These are phyloP conservation scores for Cuculus canorus DNA, from an alignment of 2,797 vertebrate species.

Conservation along the genomic window DNA sequence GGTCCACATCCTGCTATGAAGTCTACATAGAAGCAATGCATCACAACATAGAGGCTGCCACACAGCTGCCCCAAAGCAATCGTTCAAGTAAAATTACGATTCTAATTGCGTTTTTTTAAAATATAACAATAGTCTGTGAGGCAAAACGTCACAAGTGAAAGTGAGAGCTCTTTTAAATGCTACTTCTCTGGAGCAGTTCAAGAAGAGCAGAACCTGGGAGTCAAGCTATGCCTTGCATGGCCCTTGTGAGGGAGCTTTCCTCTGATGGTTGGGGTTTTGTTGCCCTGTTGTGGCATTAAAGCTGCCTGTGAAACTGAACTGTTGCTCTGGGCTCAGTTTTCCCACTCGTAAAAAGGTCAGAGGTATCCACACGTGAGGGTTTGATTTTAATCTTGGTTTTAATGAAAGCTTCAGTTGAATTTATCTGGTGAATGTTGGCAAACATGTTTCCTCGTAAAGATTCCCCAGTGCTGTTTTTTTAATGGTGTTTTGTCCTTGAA, in stretches of 20 bases:
- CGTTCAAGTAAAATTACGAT: neutral
- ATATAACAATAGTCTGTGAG: neutral
- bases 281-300: neutral
- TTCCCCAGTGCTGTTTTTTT: neutral
- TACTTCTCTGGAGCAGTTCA: neutral
- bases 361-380: neutral
- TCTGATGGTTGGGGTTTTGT: neutral
- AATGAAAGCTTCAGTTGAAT: neutral
- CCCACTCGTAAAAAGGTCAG: neutral
- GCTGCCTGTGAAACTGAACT: neutral
- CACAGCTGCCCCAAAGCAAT: neutral
- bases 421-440: neutral
- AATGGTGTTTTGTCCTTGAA: neutral
- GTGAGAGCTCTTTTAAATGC: neutral
- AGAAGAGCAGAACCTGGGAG: neutral
- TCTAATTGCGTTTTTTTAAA: neutral
- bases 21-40: neutral
- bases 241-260: neutral
- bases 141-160: neutral
- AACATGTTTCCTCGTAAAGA: neutral
- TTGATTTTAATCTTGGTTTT: neutral
- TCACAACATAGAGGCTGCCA: neutral
- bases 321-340: neutral
- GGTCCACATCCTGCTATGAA: neutral
- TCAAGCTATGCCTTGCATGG: accelerated